These are phyloP conservation scores for Sarcophaga peregrina DNA, from an alignment of 1,140 invertebrate species.

Conservation along the genomic window DNA sequence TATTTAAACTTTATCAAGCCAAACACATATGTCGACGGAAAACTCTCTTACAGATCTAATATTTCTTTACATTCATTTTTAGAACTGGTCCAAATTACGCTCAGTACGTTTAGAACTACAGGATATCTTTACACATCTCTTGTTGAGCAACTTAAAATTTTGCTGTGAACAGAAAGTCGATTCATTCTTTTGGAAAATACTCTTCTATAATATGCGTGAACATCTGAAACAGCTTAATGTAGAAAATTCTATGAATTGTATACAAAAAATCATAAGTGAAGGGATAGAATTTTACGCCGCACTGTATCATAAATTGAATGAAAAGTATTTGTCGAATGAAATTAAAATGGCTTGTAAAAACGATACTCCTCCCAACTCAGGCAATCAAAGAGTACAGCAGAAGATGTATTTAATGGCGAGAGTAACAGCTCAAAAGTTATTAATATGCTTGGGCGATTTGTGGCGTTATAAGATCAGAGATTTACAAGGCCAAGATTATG, in stretches of 20 bases:
- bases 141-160: slow-evolving; percentile 87
- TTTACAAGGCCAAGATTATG: slow-evolving; percentile 85
- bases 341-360: slow-evolving; percentile 47
- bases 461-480: slow-evolving; percentile 88
- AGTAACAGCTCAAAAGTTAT: slow-evolving; percentile 86
- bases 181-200: slow-evolving; percentile 90
- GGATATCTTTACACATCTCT: slow-evolving; percentile 77
- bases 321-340: slow-evolving; percentile 36
- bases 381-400: slow-evolving; percentile 65
- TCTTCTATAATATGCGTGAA: slow-evolving; percentile 93
- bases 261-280: slow-evolving; percentile 83
- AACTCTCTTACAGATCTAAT: no score
- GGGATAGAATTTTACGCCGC: slow-evolving; percentile 83
- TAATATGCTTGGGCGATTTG: slow-evolving; percentile 91
- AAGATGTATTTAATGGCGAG: slow-evolving; percentile 72
- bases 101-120: slow-evolving; percentile 81
- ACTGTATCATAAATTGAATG: slow-evolving; percentile 78
- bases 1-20: no score
- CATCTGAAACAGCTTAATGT: slow-evolving; percentile 75
- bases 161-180: slow-evolving; percentile 90
- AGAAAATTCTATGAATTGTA: slow-evolving; percentile 66
- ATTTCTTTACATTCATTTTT: slow-evolving; percentile 6
- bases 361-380: slow-evolving; percentile 68
- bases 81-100: slow-evolving; percentile 71
- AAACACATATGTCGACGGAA: no score